These are phyloP conservation scores for Aratinga solstitialis DNA, from an alignment of 2,797 vertebrate genomes.

Conservation along the genomic window DNA sequence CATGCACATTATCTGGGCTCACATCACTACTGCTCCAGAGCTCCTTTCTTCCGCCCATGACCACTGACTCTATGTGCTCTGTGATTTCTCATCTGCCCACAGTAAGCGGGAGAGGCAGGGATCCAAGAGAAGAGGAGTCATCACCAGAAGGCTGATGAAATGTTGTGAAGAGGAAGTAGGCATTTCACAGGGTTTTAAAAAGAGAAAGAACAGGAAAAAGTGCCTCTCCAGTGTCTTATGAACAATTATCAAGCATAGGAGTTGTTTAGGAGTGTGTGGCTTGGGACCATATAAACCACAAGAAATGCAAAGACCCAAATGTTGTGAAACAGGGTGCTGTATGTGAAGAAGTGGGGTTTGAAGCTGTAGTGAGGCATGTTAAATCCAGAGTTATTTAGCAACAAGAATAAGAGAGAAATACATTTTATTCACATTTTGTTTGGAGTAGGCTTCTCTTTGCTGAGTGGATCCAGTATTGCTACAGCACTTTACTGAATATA, in stretches of 20 bases:
- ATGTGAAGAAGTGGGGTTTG: neutral
- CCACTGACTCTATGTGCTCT: neutral
- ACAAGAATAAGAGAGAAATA: neutral
- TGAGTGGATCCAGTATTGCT: neutral
- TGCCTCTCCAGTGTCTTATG: neutral
- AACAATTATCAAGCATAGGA: neutral
- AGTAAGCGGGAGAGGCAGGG: neutral
- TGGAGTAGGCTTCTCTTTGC: neutral
- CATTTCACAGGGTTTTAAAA: slow-evolving; percentile 10
- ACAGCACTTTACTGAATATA: neutral
- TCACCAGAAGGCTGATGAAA: slow-evolving; percentile 15
- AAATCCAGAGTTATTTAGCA: neutral
- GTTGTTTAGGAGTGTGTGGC: neutral
- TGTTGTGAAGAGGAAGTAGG: slow-evolving; percentile 16
- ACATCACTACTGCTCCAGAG: neutral
- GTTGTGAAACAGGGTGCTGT: neutral
- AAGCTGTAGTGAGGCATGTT: neutral
- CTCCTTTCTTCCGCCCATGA: neutral
- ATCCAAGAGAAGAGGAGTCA: slow-evolving; percentile 45
- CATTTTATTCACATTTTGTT: neutral
- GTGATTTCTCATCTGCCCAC: slow-evolving; percentile 35
- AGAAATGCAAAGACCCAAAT: neutral
- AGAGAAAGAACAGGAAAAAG: neutral
- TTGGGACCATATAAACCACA: neutral
- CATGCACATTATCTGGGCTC: neutral